Percentiles rank a stretch among this genome's conserved stretches.
Conservation (phyloP, 53 echinoderm and acorn worm species). For the Paracentrotus lividus region DNA sequence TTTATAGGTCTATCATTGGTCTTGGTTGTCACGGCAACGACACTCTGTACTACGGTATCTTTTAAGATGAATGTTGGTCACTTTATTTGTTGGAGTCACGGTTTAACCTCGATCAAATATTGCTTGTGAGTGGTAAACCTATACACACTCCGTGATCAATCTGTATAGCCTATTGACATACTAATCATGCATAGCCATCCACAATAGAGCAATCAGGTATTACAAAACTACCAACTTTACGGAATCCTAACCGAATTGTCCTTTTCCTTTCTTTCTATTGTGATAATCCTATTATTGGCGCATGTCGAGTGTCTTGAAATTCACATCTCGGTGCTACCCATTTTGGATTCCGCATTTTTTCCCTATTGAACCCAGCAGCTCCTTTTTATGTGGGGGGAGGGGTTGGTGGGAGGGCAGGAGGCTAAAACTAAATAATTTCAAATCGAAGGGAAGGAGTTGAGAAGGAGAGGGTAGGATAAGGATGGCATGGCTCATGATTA, state of each 20-base stretch:
- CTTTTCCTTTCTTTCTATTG: not conserved
- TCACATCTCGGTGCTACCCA: not conserved
- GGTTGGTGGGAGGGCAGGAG: too few species aligned
- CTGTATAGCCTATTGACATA: not conserved
- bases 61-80: not conserved
- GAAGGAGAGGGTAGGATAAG: not conserved
- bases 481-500: too few species aligned
- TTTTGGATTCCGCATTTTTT: not conserved
- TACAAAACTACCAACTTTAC: not conserved
- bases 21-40: not conserved
- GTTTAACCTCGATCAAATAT: not conserved
- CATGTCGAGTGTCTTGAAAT: not conserved
- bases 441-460: not conserved
- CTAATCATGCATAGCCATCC: not conserved
- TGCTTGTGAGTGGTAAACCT: not conserved
- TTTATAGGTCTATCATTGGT: not conserved
- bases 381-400: too few species aligned
- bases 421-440: too few species aligned
- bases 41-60: not conserved
- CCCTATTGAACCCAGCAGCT: not conserved
- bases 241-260: not conserved
- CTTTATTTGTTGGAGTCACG: not conserved
- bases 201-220: not conserved
- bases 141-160: not conserved
- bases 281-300: not conserved